phyloP scores from a whole-genome alignment of 2,113 vertebrate genomes.

The Mus spicilegus region DNA sequence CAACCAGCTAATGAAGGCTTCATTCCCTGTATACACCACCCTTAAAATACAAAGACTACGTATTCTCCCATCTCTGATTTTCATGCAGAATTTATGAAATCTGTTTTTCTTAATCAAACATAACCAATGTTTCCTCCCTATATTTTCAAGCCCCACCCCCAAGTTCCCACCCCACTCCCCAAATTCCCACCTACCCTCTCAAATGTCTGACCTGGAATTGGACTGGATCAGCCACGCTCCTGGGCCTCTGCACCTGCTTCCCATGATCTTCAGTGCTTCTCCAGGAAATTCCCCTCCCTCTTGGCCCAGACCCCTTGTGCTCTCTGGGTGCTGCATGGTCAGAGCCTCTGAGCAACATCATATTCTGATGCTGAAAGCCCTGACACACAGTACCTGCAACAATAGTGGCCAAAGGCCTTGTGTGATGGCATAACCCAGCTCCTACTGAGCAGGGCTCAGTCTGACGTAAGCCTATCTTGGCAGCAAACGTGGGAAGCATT shows the following conservation, averaged over 20 bases:
- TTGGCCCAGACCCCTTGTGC: constrained; percentile 24
- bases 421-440: constrained; percentile 66
- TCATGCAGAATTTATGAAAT: constrained; percentile 43
- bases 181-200: constrained; percentile 35
- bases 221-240: constrained; percentile 51
- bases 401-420: constrained; percentile 63
- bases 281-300: constrained; percentile 52
- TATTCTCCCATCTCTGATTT: neutral
- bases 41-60: neutral
- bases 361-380: constrained; percentile 62
- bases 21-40: neutral
- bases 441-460: neutral
- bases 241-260: constrained; percentile 62
- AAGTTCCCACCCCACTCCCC: no score
- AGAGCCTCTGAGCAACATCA: constrained; percentile 21
- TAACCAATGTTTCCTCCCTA: neutral
- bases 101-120: neutral
- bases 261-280: constrained; percentile 59
- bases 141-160: constrained; percentile 14
- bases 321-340: constrained; percentile 57
- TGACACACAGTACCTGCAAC: constrained; percentile 58
- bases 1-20: neutral
- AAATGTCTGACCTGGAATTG: constrained; percentile 73
- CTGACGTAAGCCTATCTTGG: constrained; percentile 19
- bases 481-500: neutral